Base-by-base conservation (phyloP, 2,797 vertebrate genomes). In the Myotis pilosus region DNA sequence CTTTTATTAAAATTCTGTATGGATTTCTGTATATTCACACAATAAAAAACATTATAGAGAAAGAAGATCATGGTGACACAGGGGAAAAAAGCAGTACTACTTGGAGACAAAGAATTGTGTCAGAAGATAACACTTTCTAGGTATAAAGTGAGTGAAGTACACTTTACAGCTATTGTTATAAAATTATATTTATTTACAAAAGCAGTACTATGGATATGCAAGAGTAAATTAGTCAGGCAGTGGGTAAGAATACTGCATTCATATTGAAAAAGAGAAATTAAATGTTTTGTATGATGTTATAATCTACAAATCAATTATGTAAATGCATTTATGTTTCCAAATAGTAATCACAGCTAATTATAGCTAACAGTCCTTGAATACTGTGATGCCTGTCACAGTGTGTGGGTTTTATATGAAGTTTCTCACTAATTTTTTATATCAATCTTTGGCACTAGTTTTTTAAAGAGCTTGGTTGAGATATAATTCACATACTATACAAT, bases 301-400 rank as follows among this genome's bases (percentile, higher is more conserved):
- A 79, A 68, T 83, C 79, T 83, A 93, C 66, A 51, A 69, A 62
- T 89, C n/a, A 64, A 66, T 86, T 88, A 88, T 85, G 53, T 76
- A 91, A 88, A 36, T 36, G 15, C 3, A n/a, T 57, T 51, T 82
- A 38, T 71, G 22, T 81, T 88, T 90, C 72, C 49, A 91, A 78
- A 47, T 82, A 53, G 55, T 79, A 91, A 80, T 88, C 78, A 38
- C 1, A 83, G 38, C 6, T 89, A 62, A 69, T 69, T 66, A 81
- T 33, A 81, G 36, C 15, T 76, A 72, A 69, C 44, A 36, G 55
- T 64, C n/a, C 12, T 78, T 49, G 28, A 83, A 17, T 74, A 25
- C 33, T 79, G 1, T 30, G 10, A 36, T 9, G 66, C 8, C 22
- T 72, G 47, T 76, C 28, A 53, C 13, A 68, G 4, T 62, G 41